phyloP scores from a whole-genome alignment of 2,888 invertebrate species.

The Diarsia mendica region DNA sequence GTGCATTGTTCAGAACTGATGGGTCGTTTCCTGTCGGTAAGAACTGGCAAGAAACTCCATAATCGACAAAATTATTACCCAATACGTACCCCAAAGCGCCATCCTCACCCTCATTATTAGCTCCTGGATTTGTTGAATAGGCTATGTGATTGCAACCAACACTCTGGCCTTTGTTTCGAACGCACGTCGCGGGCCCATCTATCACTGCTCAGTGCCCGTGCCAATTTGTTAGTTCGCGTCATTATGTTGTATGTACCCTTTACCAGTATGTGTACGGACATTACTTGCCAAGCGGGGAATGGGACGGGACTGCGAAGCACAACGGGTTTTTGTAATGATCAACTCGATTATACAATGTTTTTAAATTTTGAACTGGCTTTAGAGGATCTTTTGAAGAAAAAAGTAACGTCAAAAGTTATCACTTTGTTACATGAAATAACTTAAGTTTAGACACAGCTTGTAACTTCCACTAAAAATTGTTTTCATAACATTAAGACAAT shows the following conservation, averaged over 20 bases:
- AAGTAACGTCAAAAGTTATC: neutral
- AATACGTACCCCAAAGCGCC: slow-evolving; percentile 41
- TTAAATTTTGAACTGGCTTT: slow-evolving; percentile 7
- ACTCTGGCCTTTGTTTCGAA: slow-evolving; percentile 86
- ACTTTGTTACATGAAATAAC: neutral
- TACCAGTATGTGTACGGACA: slow-evolving; percentile 37
- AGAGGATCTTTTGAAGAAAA: neutral
- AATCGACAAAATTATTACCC: neutral
- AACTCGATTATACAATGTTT: slow-evolving; percentile 13
- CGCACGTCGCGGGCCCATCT: slow-evolving; percentile 82
- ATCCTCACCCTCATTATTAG: slow-evolving; percentile 65
- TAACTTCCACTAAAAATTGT: neutral
- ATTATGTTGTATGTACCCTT: slow-evolving; percentile 77
- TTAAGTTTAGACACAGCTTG: neutral
- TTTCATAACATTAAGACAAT: neutral
- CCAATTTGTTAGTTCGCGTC: slow-evolving; percentile 84
- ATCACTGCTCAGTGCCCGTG: slow-evolving; percentile 82
- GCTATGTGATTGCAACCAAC: slow-evolving; percentile 86
- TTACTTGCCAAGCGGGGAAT: slow-evolving; percentile 39
- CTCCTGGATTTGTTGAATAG: slow-evolving; percentile 82
- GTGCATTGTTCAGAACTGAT: neutral
- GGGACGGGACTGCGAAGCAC: slow-evolving; percentile 19
- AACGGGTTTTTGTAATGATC: slow-evolving; percentile 24
- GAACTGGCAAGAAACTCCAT: neutral
- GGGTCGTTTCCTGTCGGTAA: neutral